Evolutionary conservation across 2,888 invertebrate genomes (phyloP).

Genomic region (Sinhomidia bicolor): DNA sequence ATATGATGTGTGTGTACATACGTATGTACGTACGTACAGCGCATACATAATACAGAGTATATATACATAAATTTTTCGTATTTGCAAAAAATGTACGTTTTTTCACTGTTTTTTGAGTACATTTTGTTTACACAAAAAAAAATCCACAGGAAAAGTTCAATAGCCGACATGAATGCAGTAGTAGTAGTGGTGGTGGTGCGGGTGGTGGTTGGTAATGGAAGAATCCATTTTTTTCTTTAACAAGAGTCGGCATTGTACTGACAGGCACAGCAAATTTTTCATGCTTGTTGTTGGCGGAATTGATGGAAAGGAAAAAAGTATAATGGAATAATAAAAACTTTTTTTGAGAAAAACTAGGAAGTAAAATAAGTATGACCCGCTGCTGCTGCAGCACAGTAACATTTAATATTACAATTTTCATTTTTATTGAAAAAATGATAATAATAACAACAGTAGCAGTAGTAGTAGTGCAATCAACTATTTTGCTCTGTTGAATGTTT

Average conservation of each 20-base stretch:
- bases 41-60: background rate
- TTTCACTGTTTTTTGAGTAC: no score
- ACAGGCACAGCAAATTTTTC: background rate
- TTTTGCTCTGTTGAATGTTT: no score
- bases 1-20: background rate
- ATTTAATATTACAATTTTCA: background rate
- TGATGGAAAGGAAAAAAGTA: background rate
- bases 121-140: background rate
- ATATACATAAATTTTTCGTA: no score
- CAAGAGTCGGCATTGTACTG: background rate
- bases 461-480: no score
- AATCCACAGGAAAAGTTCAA: conserved; percentile 13
- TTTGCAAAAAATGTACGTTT: no score
- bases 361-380: no score
- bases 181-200: no score
- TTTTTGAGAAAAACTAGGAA: no score
- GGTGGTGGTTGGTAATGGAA: no score
- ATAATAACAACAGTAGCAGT: background rate
- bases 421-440: background rate
- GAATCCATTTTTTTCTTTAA: background rate
- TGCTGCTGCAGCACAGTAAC: background rate
- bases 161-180: conserved; percentile 5
- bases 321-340: background rate
- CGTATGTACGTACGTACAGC: background rate
- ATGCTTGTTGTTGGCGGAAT: background rate